Evolutionary conservation across 2,888 invertebrate species (phyloP), one percentile per base, ranked within the genome.

Genomic region (Drosophila limbata): DNA sequence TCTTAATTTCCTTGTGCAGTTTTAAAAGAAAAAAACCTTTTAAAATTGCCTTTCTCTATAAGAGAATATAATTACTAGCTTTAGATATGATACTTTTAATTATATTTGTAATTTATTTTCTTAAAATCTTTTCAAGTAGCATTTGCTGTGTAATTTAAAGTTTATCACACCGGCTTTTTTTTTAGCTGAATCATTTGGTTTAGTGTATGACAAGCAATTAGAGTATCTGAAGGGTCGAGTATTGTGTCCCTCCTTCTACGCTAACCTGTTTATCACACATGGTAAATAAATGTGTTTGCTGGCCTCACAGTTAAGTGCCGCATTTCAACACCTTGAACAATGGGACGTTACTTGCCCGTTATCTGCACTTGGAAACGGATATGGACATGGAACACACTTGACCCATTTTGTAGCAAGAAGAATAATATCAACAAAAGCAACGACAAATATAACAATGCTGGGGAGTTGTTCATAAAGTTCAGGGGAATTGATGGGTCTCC

Each of bases 321-420:
- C 73, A 63, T 69, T 73, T 75, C 69, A 75, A 73, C 75, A 73
- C 75, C 77, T 77, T 40, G 48, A 62, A 74, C 77, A 74, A 74
- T 72, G 53, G 66, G 15, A 47, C 42, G 17, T 52, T 74, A 33
- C 39, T 64, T 69, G 15, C 35, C 40, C 66, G 61, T 62, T 74
- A 71, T 74, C 57, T 77, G 35, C 50, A 25, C 52, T 42, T 40
- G 37, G 35, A 40, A 63, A 45, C 40, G 66, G 47, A 53, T 75
- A 79, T 63, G 62, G 44, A 53, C 79, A 75, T 63, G 62, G 35
- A 50, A 63, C 57, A 62, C 62, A 67, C 70, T 77, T 80, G 70
- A 73, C 77, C 80, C 77, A 77, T 76, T 76, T 63, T 56, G 62
- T 71, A 53, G 45, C 66, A 66, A 47, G 35, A 57, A 55, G 13